Conservation (phyloP, 2,113 vertebrate species). For the Tringa solitaria region DNA sequence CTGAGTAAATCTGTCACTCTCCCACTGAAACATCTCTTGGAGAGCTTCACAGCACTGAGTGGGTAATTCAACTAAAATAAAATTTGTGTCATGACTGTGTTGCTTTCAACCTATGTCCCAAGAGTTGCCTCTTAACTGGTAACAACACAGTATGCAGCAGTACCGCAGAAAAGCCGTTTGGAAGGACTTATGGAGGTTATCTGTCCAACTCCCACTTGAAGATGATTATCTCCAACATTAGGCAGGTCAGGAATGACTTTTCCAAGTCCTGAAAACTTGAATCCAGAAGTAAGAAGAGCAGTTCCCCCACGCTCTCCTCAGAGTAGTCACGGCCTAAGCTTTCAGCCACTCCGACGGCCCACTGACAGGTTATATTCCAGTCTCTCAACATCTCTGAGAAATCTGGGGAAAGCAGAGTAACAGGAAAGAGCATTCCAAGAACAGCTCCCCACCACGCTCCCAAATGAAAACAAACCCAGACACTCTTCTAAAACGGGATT, state of each 20-base stretch:
- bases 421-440: neutral
- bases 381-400: neutral
- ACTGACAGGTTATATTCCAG: neutral
- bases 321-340: neutral
- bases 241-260: neutral
- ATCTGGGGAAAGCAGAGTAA: neutral
- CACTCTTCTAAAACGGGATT: neutral
- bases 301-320: neutral
- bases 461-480: neutral
- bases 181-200: neutral
- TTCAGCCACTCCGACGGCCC: neutral
- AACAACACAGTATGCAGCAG: neutral
- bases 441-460: neutral
- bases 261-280: neutral
- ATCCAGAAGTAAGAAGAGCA: neutral
- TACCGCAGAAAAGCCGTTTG: fast-evolving
- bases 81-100: neutral
- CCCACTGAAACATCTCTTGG: neutral
- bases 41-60: neutral
- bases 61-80: neutral
- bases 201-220: neutral
- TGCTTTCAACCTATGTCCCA: neutral
- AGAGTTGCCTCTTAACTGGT: neutral
- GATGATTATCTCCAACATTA: neutral
- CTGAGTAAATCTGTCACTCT: slow-evolving; percentile 26